These are phyloP conservation scores for Melanerpes aurifrons DNA, from an alignment of 2,113 vertebrate genomes.

Conservation along the genomic window DNA sequence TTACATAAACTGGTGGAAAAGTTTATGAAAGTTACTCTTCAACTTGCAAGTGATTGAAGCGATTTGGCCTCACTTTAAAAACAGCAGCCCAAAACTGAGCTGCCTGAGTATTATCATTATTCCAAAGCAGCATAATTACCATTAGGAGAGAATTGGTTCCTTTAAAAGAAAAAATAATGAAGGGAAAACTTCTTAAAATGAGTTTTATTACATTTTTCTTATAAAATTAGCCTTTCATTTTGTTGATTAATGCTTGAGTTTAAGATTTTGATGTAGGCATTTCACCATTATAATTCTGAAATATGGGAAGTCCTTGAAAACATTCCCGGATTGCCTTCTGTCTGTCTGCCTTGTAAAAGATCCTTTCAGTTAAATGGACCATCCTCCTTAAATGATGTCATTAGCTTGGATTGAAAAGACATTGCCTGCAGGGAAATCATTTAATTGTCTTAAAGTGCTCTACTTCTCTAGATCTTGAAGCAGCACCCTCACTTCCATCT, in stretches of 20 bases:
- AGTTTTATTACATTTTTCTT: slow-evolving; percentile 76
- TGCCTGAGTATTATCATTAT: slow-evolving; percentile 58
- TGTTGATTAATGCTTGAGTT: slow-evolving; percentile 82
- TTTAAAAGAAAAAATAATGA: slow-evolving; percentile 75
- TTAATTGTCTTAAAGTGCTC: slow-evolving; percentile 86
- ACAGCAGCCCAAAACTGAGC: slow-evolving; percentile 68
- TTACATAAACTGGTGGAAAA: slow-evolving; percentile 32
- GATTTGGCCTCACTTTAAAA: slow-evolving; percentile 68
- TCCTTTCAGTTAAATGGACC: slow-evolving; percentile 86
- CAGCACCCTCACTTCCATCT: slow-evolving; percentile 76
- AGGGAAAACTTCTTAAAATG: slow-evolving; percentile 75
- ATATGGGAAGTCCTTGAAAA: slow-evolving; percentile 81
- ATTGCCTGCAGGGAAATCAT: slow-evolving; percentile 83
- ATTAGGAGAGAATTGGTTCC: slow-evolving; percentile 75
- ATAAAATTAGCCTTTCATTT: slow-evolving; percentile 77
- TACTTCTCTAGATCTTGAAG: slow-evolving; percentile 79
- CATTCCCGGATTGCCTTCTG: slow-evolving; percentile 83
- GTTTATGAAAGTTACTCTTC: slow-evolving; percentile 51
- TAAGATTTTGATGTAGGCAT: slow-evolving; percentile 82
- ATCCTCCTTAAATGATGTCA: slow-evolving; percentile 85
- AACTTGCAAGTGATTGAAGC: slow-evolving; percentile 55
- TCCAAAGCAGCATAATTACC: slow-evolving; percentile 69
- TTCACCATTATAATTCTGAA: slow-evolving; percentile 83
- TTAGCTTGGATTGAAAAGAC: slow-evolving; percentile 86
- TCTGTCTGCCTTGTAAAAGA: slow-evolving; percentile 83